phyloP scores from a whole-genome alignment of 35 echinoderm and acorn worm genomes.

The Chiridota heheva region DNA sequence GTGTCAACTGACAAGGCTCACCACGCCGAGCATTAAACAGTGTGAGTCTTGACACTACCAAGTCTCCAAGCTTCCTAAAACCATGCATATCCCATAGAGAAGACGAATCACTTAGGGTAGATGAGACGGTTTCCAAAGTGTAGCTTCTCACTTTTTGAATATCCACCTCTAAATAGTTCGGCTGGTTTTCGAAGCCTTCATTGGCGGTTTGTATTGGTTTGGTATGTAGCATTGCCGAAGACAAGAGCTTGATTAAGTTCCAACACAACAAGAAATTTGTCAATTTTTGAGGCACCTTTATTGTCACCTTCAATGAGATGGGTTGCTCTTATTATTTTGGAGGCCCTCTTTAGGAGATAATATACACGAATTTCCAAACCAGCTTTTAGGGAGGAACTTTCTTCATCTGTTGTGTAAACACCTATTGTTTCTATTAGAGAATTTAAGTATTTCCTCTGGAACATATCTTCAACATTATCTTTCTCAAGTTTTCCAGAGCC shows the following conservation, averaged over 20 bases:
- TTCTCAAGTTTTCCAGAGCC: neutral
- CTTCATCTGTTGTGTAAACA: slow-evolving; percentile 34
- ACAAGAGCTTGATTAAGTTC: slow-evolving; percentile 28
- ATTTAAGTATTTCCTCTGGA: slow-evolving; percentile 39
- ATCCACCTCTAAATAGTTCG: slow-evolving; percentile 24
- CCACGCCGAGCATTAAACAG: slow-evolving; percentile 69
- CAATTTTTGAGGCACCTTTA: slow-evolving; percentile 21
- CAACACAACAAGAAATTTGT: slow-evolving; percentile 39
- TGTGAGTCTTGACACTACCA: slow-evolving; percentile 53
- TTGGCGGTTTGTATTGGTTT: slow-evolving; percentile 30
- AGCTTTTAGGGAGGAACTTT: slow-evolving; percentile 21
- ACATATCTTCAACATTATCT: slow-evolving; percentile 39
- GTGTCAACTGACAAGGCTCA: slow-evolving; percentile 39
- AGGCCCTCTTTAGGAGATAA: slow-evolving; percentile 41
- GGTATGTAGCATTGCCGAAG: slow-evolving; percentile 51
- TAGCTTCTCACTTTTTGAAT: slow-evolving; percentile 32
- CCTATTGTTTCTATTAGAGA: slow-evolving; percentile 44
- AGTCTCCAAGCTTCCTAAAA: slow-evolving; percentile 47
- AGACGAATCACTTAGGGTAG: slow-evolving; percentile 10
- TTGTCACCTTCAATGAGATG: slow-evolving; percentile 47
- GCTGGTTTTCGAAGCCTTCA: slow-evolving; percentile 40
- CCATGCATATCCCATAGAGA: slow-evolving; percentile 36
- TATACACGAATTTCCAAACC: slow-evolving; percentile 55
- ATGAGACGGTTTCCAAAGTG: slow-evolving; percentile 1
- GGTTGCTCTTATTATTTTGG: slow-evolving; percentile 19